Evolutionary conservation across 2,888 invertebrate species (phyloP), one percentile per base, ranked within the genome.

Genomic region (Hypena proboscidalis): DNA sequence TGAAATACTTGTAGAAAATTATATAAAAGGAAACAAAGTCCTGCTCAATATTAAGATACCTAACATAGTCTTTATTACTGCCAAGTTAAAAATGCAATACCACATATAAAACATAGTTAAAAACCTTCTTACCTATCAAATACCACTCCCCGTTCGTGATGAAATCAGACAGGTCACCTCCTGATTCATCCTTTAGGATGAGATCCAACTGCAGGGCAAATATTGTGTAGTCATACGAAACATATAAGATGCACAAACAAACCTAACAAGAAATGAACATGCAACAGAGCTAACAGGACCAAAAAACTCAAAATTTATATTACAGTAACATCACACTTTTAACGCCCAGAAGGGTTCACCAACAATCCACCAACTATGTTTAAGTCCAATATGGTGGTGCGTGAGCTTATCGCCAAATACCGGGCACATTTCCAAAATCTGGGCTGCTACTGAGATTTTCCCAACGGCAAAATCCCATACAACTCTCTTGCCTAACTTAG

Each of bases 71-170:
- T 4, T 8, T 8, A n/a, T n/a, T n/a, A n/a, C n/a, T n/a, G n/a
- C n/a, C n/a, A n/a, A n/a, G n/a, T n/a, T n/a, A n/a, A n/a, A n/a
- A n/a, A n/a, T n/a, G n/a, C n/a, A n/a, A n/a, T n/a, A n/a, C n/a
- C n/a, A n/a, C n/a, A n/a, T n/a, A n/a, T n/a, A n/a, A n/a, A n/a
- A 17, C 5, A 17, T 19, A 7, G 4, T 8, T 15, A 15, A 29
- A 29, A 9, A 8, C 13, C 9, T 8, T 64, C 95, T 95, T 92
- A 98, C 99, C 98, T 92, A 99, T 95, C 80, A 99, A 94, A 92
- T 98, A 97, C 99, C 99, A 99, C 92, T 99, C 99, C 77, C 99
- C 99, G 85, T 99, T 99, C 74, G 97, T 96, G 85, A 99, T 98
- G 94, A 99, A 99, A 92, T 97, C 97, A 73, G 97, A 96, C 74